phyloP scores from a whole-genome alignment of 2,113 vertebrate genomes.

The Trichomycterus rosablanca region DNA sequence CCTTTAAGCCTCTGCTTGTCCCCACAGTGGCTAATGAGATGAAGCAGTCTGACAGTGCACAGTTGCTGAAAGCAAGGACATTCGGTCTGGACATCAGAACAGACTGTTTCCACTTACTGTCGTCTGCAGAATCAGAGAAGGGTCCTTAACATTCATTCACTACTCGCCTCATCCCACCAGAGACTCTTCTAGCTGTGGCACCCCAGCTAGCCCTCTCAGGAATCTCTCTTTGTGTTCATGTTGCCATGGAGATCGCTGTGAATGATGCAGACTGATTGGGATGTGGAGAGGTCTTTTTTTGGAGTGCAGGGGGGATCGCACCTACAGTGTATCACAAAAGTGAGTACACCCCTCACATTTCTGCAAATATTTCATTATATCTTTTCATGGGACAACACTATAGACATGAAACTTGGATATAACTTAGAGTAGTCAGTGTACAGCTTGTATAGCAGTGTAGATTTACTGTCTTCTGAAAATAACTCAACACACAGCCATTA shows the following conservation, averaged over 20 bases:
- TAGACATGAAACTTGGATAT: no score
- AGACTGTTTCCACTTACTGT: constrained; percentile 17
- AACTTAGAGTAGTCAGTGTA: no score
- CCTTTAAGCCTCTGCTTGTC: no score
- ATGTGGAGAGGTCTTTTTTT: constrained; percentile 36
- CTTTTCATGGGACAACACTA: no score
- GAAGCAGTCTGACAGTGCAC: background rate
- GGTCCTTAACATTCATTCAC: constrained; percentile 22
- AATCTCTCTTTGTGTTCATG: constrained; percentile 52
- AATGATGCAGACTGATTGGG: constrained; percentile 53
- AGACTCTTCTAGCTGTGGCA: constrained; percentile 26
- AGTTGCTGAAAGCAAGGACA: constrained; percentile 7
- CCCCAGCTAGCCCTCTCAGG: constrained; percentile 31
- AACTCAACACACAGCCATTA: no score
- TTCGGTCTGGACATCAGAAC: constrained; percentile 21
- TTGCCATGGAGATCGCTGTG: constrained; percentile 57
- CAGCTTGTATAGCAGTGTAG: no score
- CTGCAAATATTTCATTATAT: no score
- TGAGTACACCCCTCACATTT: no score
- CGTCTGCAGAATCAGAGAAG: constrained; percentile 11
- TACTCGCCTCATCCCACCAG: constrained; percentile 31
- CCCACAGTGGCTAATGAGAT: background rate
- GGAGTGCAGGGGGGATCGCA: constrained; percentile 29
- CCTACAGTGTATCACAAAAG: no score
- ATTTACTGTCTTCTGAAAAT: no score